These are phyloP conservation scores for Pomatostomus ruficeps DNA, from an alignment of 2,113 vertebrate genomes.

Conservation along the genomic window DNA sequence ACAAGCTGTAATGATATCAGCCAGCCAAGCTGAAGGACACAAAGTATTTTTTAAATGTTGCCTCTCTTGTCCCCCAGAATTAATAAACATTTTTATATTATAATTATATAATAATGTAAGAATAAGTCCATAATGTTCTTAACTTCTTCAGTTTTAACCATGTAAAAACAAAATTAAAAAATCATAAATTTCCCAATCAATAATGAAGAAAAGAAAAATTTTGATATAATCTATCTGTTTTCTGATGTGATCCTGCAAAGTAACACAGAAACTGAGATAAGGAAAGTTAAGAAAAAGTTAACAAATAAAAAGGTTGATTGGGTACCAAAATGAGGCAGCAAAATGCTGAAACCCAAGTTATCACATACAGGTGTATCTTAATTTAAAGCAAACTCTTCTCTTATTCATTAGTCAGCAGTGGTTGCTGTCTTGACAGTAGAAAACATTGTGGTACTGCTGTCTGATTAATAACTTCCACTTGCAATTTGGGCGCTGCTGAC, in stretches of 20 bases:
- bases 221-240: background rate
- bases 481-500: conserved; percentile 3
- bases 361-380: conserved; percentile 36
- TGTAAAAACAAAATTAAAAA: background rate
- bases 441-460: background rate
- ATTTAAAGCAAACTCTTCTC: conserved; percentile 8
- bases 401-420: conserved; percentile 24
- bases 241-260: background rate
- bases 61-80: background rate
- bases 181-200: background rate
- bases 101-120: background rate
- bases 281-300: background rate
- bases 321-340: background rate
- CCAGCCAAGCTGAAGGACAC: background rate
- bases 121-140: background rate
- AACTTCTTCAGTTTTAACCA: background rate
- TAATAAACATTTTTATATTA: background rate
- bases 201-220: background rate
- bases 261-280: background rate
- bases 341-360: conserved; percentile 17
- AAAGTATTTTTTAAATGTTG: background rate
- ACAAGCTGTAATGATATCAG: background rate
- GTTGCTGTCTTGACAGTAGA: background rate
- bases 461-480: conserved; percentile 48
- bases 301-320: background rate